Base-by-base conservation (phyloP, 2,797 vertebrate species). In the Sebastes matsubarae region DNA sequence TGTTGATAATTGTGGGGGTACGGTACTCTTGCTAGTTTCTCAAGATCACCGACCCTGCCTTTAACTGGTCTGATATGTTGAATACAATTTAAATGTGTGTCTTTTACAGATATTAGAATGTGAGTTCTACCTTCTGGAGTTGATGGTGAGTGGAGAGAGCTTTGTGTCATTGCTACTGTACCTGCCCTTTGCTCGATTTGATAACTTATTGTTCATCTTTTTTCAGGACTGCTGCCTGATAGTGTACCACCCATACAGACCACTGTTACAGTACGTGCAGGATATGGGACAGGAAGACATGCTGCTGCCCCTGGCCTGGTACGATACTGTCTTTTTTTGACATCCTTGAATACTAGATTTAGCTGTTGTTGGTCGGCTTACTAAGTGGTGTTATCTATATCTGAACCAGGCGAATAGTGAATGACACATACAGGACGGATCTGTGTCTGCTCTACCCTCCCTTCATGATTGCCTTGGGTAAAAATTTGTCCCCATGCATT, bases 221-320 rank as follows among this genome's bases (percentile, higher is more conserved):
- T 92, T 83, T 79, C 94, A 99, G 99, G 99, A 99, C 95, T 99
- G 99, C 96, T 99, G 99, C 95, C 96, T 99, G 95, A 99, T 99
- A 84, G 99, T 99, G 67, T 99, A 99, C 96, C 99, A 99, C 93
- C 99, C 99, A 58, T 99, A 99, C 80, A 97, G 99, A 96, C 98
- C 99, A 52, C 94, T 99, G 91, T 89, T 99, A 91, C 99, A 99
- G 85, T 99, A 99, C 86, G 98, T 99, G 75, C 99, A 99, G 94
- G 99, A 99, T 89, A 99, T 99, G 99, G 99, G 99, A 85, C 99
- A 99, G 95, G 99, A 99, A 94, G 99, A 99, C 92, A 99, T 99
- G 98, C 95, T 99, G 91, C 97, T 99, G 82, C 99, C 98, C 32
- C 95, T 99, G 4, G 98, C 99, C 92, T 99, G 99, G 99, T 99